Evolutionary conservation across 2,797 vertebrate species (phyloP), one percentile per base, ranked within the genome.

Genomic region (Tenualosa thibaudeaui): DNA sequence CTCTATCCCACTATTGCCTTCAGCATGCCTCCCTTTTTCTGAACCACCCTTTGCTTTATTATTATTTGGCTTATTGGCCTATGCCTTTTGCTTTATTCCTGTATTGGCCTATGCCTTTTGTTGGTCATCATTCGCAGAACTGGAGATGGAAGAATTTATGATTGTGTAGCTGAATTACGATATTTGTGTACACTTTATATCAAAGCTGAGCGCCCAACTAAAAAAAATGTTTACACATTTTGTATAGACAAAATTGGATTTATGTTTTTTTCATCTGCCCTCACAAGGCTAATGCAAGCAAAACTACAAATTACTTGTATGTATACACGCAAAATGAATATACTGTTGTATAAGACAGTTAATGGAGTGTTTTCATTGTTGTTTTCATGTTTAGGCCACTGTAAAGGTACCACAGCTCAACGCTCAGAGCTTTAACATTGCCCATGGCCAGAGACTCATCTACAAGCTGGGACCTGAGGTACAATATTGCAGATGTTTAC

Each of bases 351-450:
- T n/a, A 7, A 78, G 37, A 19, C 15, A 9, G 71, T 78, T 84
- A 83, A 85, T 81, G 43, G 1, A 83, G 17, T 6, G 26, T 22
- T 22, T 56, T 56, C 19, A 17, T 56, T 84, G 49, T 8, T 91
- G 58, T 85, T 89, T 86, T 86, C 86, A 60, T 40, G 85, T 89
- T 85, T 90, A 96, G 96, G 89, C 81, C 89, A 93, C 88, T 95
- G 96, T 87, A 86, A 84, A 90, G 83, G 87, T 53, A 50, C 81
- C 81, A 83, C 89, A 78, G 83, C 83, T 49, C 65, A 86, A 68
- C 92, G 85, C 0, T 31, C 90, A 22, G 95, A 95, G 17, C 88
- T 95, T 15, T 92, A 93, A 86, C 68, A 83, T 83, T 58, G 22
- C 24, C n/a, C 8, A 53, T 53, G 68, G 51, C 46, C 58, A 58